Percentiles rank a stretch among this genome's conserved stretches.
Evolutionary conservation across 1,140 invertebrate genomes (phyloP).

Genomic region (Hesperophylax magnus): DNA sequence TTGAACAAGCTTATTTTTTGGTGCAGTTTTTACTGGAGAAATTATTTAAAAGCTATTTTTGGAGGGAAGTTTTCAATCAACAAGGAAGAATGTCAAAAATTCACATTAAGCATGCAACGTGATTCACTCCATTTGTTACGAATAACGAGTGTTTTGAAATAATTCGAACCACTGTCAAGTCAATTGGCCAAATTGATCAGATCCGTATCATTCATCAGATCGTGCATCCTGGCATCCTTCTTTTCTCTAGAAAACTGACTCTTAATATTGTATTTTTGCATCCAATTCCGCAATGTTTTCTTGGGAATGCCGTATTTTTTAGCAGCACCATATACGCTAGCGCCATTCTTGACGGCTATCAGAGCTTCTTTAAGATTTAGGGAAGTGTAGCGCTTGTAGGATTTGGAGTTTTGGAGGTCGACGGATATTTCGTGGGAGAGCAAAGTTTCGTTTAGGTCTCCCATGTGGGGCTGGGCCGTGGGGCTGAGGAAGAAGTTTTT

Average conservation of each 20-base stretch:
- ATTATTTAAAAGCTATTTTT: no score
- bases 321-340: slow-evolving; percentile 67
- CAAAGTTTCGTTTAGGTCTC: slow-evolving; percentile 7
- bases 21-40: no score
- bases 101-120: no score
- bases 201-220: slow-evolving; percentile 46
- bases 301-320: slow-evolving; percentile 68
- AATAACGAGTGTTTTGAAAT: no score
- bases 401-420: slow-evolving; percentile 67
- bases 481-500: slow-evolving; percentile 36
- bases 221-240: slow-evolving; percentile 59
- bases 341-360: slow-evolving; percentile 67
- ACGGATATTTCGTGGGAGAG: slow-evolving; percentile 64
- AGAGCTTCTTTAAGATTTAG: slow-evolving; percentile 66
- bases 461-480: not conserved
- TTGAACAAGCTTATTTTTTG: no score
- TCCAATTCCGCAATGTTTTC: slow-evolving; percentile 68
- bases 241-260: slow-evolving; percentile 69
- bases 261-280: slow-evolving; percentile 70
- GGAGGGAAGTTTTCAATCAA: no score
- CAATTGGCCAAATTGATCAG: slow-evolving; percentile 36
- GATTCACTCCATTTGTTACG: no score
- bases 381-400: slow-evolving; percentile 68
- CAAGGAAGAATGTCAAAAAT: no score
- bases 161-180: not conserved